phyloP scores from a whole-genome alignment of 2,888 invertebrate genomes.

The Leistus spinibarbis region DNA sequence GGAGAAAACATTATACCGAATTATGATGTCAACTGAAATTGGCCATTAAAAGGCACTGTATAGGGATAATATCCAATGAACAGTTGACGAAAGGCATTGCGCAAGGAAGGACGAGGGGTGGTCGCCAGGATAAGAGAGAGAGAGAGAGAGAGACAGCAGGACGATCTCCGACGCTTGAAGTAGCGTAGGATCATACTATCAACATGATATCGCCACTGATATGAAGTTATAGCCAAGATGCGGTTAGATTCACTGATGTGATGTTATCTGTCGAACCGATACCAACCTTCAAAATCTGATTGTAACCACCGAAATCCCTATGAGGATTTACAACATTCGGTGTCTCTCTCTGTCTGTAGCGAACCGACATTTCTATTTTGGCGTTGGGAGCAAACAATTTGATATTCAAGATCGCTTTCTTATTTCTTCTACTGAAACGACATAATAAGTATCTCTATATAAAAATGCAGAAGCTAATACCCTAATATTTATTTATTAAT shows the following conservation, averaged over 20 bases:
- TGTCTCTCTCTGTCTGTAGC: not conserved
- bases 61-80: slow-evolving; percentile 19
- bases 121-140: not conserved
- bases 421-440: not conserved
- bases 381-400: not conserved
- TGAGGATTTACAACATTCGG: slow-evolving; percentile 36
- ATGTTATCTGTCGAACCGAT: slow-evolving; percentile 47
- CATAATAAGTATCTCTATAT: not conserved
- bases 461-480: too few relatives aligned
- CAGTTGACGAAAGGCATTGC: slow-evolving; percentile 1
- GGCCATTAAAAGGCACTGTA: not conserved
- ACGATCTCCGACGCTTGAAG: not conserved
- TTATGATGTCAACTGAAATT: too few relatives aligned
- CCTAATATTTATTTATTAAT: too few relatives aligned
- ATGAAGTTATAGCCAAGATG: slow-evolving; percentile 55
- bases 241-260: slow-evolving; percentile 55
- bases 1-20: too few relatives aligned
- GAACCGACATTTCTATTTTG: not conserved
- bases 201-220: slow-evolving; percentile 53
- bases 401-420: not conserved
- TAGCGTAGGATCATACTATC: slow-evolving; percentile 49
- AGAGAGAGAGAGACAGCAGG: not conserved
- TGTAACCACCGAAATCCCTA: slow-evolving; percentile 40
- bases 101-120: not conserved
- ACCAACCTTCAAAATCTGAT: slow-evolving; percentile 47